Percentiles rank a stretch among this genome's conserved stretches.
Conservation (phyloP, 2,888 invertebrate species). For the Leucoma salicis region DNA sequence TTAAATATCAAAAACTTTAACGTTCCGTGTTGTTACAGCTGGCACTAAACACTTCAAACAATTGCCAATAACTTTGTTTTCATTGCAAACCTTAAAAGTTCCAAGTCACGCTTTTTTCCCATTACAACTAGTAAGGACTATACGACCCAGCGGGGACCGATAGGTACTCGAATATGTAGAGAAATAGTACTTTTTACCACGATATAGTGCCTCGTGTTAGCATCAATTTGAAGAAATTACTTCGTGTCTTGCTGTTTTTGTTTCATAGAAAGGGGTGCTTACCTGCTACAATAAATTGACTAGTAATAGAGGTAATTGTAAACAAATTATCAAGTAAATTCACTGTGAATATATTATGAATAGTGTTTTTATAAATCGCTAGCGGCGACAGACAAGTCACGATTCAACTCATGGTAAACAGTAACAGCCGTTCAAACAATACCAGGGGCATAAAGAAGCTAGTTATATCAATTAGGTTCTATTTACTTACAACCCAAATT, state of each 20-base stretch:
- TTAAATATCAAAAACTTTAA: conserved; percentile 1
- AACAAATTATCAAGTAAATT: no score
- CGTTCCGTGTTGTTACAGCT: background rate
- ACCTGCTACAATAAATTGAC: background rate
- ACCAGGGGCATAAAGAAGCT: no score
- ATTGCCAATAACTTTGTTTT: conserved; percentile 20
- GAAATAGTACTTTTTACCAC: conserved; percentile 24
- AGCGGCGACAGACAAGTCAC: no score
- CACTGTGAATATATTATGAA: no score
- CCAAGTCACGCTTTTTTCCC: conserved; percentile 43
- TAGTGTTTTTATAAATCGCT: no score
- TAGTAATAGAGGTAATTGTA: background rate
- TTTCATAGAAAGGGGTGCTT: conserved; percentile 10
- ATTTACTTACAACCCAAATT: no score
- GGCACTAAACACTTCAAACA: conserved; percentile 9
- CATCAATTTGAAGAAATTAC: conserved; percentile 22
- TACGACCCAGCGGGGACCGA: conserved; percentile 42
- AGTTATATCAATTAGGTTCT: no score
- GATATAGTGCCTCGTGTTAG: conserved; percentile 14
- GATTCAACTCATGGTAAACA: no score
- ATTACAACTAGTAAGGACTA: conserved; percentile 18
- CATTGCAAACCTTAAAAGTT: conserved; percentile 38
- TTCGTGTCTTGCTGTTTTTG: conserved; percentile 25
- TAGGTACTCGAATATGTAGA: conserved; percentile 30
- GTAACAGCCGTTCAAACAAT: no score